phyloP scores from a whole-genome alignment of 2,113 vertebrate genomes.

The Alligator mississippiensis region DNA sequence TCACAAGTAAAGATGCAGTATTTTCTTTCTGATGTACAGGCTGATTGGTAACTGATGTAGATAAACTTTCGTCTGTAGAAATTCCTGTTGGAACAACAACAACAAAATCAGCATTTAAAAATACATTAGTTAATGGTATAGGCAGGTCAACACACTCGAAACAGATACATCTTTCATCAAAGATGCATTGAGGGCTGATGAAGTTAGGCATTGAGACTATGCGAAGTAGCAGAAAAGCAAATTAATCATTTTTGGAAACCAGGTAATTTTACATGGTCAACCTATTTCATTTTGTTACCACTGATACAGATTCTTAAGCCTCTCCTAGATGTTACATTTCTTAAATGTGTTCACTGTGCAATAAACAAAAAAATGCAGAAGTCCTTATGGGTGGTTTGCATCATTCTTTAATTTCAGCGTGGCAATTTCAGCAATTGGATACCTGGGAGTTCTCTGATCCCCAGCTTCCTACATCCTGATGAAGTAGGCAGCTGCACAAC shows the following conservation, averaged over 20 bases:
- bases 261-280: background rate
- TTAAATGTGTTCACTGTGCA: background rate
- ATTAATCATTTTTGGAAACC: background rate
- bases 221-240: background rate
- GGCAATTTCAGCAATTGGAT: too few relatives aligned
- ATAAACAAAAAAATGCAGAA: background rate
- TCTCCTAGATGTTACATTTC: background rate
- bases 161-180: background rate
- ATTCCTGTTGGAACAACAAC: conserved; percentile 74
- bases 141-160: background rate
- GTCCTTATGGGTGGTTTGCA: too few relatives aligned
- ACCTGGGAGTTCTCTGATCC: too few relatives aligned
- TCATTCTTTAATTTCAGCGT: too few relatives aligned
- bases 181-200: background rate
- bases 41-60: conserved; percentile 86
- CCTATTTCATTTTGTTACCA: background rate
- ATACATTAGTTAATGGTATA: background rate
- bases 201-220: background rate
- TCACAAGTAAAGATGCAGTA: conserved; percentile 77
- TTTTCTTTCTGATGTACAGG: conserved; percentile 83
- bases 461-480: too few relatives aligned
- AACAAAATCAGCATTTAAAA: background rate
- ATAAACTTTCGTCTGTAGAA: conserved; percentile 75
- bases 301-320: background rate
- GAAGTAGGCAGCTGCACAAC: too few relatives aligned